Base-by-base conservation (phyloP, 2,888 invertebrate species). In the Caenorhabditis drosophilae region DNA sequence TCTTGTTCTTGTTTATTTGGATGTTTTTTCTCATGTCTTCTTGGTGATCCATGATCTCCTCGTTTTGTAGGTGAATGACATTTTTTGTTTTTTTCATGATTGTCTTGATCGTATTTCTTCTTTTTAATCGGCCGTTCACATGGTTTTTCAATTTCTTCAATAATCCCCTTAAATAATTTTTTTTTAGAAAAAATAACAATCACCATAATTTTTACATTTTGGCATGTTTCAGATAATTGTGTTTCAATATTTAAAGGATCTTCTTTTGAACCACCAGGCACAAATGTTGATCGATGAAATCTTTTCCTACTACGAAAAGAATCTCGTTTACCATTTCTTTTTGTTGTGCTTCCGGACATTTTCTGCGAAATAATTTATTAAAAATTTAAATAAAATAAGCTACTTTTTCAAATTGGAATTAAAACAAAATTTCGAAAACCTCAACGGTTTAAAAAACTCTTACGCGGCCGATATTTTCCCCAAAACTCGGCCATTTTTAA, bases 221-320 rank as follows among this genome's bases (percentile, higher is more conserved):
- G 49, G 23, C 51, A 51, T 35, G 50, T 45, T 6, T 49, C 57
- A 12, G 47, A 31, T 7, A 59, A 22, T 16, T 66, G 59, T 31
- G 55, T 49, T 36, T 59, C 50, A 27, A 67, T 57, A 41, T 63
- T 63, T 15, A 67, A 45, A 11, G 67, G 67, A 35, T 67, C 67
- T 34, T 38, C 34, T 49, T 55, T 59, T 1, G 62, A 41, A 16
- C 67, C 67, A 11, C 67, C 68, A 2, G 59, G 67, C 1, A 62
- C 67, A 36, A 55, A 66, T 11, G 23, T 66, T 40, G 55, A 50
- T 9, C 48, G 48, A 34, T 51, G 40, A 41, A 45, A 53, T 18
- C 67, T 56, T 57, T 67, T 67, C 9, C 67, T 51, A 1, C 58
- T 52, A 4, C 67, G 48, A 9, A 53, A 50, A 2, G 49, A 47